phyloP scores from a whole-genome alignment of 2,888 invertebrate species.

The Synergus laeviventris region DNA sequence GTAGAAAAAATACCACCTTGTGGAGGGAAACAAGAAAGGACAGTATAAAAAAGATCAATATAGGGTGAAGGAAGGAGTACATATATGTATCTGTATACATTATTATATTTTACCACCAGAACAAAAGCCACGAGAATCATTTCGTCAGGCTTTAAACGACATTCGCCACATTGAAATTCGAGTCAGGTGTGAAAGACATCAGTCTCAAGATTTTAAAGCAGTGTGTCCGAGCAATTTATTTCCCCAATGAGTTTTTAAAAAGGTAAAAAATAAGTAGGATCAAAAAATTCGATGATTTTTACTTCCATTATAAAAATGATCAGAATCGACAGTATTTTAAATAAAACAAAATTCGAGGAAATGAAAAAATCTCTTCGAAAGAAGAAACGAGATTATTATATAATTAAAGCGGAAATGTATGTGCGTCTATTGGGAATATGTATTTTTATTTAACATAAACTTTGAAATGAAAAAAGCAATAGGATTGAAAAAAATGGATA shows the following conservation, averaged over 20 bases:
- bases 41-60: constrained; percentile 49
- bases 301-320: too few relatives aligned
- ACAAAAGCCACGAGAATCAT: constrained; percentile 67
- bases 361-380: too few relatives aligned
- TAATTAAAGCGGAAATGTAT: not conserved
- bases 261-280: constrained; percentile 17
- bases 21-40: constrained; percentile 58
- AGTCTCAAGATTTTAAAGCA: constrained; percentile 55
- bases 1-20: constrained; percentile 46
- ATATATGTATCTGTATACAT: constrained; percentile 41
- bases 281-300: not conserved
- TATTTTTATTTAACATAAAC: not conserved
- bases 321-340: not conserved
- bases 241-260: constrained; percentile 59
- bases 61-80: constrained; percentile 44
- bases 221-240: constrained; percentile 68
- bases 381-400: too few relatives aligned
- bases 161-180: constrained; percentile 65
- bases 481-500: not conserved
- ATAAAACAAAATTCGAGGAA: not conserved
- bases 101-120: not conserved
- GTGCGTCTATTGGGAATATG: not conserved
- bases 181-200: constrained; percentile 66
- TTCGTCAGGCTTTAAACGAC: constrained; percentile 59
- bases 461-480: not conserved